These are phyloP conservation scores for Vulpes vulpes DNA, from an alignment of 2,113 vertebrate species.

Conservation along the genomic window DNA sequence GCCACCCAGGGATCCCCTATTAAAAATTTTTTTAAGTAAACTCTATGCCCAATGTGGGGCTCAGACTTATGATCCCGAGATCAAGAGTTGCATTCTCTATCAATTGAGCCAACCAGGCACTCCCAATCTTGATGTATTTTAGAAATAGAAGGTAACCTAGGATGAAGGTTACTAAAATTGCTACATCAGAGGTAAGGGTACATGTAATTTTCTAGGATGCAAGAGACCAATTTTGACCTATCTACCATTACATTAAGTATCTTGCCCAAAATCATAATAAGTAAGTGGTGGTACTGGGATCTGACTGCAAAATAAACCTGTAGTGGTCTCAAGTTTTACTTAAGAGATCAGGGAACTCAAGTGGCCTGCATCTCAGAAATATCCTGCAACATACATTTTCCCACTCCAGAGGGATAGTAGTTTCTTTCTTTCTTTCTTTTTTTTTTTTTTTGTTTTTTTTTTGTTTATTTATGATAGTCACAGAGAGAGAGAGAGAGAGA, in stretches of 20 bases:
- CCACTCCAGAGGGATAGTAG: background rate
- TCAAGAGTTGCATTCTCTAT: background rate
- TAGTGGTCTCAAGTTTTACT: background rate
- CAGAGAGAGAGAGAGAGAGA: no score
- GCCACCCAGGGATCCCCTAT: no score
- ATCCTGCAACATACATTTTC: background rate
- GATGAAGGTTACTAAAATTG: background rate
- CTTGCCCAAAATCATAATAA: background rate
- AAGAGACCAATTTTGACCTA: background rate
- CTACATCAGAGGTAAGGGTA: background rate
- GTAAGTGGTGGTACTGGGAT: background rate
- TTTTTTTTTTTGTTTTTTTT: no score
- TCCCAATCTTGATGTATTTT: background rate
- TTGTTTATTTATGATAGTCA: no score
- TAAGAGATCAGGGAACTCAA: background rate
- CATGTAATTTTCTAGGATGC: background rate
- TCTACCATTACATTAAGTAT: background rate
- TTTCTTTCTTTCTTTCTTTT: no score
- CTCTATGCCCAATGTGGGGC: background rate
- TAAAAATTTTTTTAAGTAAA: background rate
- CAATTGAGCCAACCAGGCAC: background rate
- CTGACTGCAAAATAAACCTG: background rate
- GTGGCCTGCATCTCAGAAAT: background rate
- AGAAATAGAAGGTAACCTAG: background rate
- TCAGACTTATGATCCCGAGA: background rate